Base-by-base conservation (phyloP, 2,113 vertebrate species). In the Bufo gargarizans region DNA sequence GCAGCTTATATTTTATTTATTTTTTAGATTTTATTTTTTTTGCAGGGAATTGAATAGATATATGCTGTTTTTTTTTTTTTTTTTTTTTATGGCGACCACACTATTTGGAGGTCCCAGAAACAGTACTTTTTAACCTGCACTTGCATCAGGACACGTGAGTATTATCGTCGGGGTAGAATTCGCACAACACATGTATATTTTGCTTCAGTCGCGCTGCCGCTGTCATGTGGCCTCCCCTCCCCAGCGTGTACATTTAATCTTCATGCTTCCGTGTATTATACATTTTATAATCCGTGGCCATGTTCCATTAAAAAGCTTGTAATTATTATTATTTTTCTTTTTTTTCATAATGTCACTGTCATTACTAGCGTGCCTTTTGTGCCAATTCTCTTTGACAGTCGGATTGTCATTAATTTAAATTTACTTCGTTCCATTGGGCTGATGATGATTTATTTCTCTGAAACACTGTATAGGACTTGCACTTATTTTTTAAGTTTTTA, bases 391-490 rank as follows among this genome's bases (percentile, higher is more conserved):
- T 90, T 72, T 92, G 92, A 94, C 91, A 90, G 91, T 91, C 89
- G 92, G 91, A 93, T 93, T 91, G 94, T 92, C 93, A 91, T 93
- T 92, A 91, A 86, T 95, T 92, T 92, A 91, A 91, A 92, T 92
- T 90, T 49, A 6, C 56, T 77, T 88, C 91, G 91, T 93, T 93
- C 91, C 90, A 91, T 92, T 93, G 92, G 94, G 92, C 92, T 93
- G 90, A 93, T 91, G 90, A 90, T 92, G 90, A 65, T 49, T 55
- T 89, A 90, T 91, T 91, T 92, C 92, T 93, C 91, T 91, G 91
- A 91, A 93, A 95, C 94, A 95, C 96, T 96, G 94, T 95, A 94
- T 92, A 93, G 92, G 95, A 94, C 65, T 92, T 94, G 95, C 96
- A 96, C 95, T 95, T 96, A 91, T 89, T 95, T 93, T 33, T 92